phyloP scores from a whole-genome alignment of 2,113 vertebrate species.

The Megaceryle torquata region DNA sequence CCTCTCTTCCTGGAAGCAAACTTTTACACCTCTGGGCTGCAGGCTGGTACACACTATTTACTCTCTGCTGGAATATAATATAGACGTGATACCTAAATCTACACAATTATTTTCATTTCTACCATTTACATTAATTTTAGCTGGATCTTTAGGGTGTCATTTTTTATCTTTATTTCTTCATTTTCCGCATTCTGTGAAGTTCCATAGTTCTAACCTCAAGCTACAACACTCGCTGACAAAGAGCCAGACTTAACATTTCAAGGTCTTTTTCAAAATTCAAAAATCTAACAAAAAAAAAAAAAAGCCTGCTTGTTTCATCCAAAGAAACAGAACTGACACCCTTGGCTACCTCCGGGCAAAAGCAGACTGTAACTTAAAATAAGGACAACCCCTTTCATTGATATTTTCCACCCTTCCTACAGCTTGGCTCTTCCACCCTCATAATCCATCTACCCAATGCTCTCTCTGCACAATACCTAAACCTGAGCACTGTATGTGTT shows the following conservation, averaged over 20 bases:
- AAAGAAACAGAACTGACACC: conserved; percentile 6
- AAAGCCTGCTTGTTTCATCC: background rate
- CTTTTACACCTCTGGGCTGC: background rate
- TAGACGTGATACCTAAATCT: background rate
- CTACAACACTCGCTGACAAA: conserved; percentile 11
- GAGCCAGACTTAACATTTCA: conserved; percentile 33
- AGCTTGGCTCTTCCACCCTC: background rate
- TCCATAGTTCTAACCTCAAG: conserved; percentile 37
- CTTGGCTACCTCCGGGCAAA: conserved; percentile 18
- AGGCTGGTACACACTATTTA: background rate
- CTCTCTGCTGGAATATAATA: background rate
- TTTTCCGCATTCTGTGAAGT: conserved; percentile 6
- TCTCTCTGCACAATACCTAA: background rate
- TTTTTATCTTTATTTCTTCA: conserved; percentile 21
- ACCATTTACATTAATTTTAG: conserved; percentile 22
- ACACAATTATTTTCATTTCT: background rate
- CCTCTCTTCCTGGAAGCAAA: background rate
- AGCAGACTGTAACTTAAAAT: conserved; percentile 13
- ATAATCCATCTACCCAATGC: background rate
- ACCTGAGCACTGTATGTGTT: background rate
- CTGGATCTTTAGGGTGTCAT: background rate
- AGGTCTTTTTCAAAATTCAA: conserved; percentile 22
- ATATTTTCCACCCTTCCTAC: conserved; percentile 22
- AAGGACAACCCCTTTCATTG: background rate
- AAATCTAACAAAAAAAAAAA: background rate